Base-by-base conservation (phyloP, 2,888 invertebrate genomes). In the Pyrgus malvae region DNA sequence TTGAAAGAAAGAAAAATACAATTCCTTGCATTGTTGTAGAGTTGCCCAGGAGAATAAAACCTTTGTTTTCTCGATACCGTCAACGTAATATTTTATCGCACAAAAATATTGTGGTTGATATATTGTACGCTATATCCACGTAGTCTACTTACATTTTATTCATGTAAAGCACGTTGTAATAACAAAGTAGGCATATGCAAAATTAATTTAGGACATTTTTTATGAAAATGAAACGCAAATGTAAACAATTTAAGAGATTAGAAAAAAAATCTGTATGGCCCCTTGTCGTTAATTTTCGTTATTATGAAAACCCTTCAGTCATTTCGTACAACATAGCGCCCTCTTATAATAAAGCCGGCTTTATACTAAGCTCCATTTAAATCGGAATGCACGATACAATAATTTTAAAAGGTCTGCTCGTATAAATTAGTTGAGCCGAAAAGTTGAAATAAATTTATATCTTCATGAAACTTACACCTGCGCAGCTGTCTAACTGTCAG, bases 391-490 rank as follows among this genome's bases (percentile, higher is more conserved):
- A 29, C n/a, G 25, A 41, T 33, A 46, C 16, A 54, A 54, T 40
- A 17, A 54, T 40, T 46, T 33, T 74, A 72, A 79, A 46, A 46
- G 25, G 17, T 21, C 29, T 25, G 23, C 29, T 17, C 27, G 29
- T 45, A 81, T 81, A 83, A 56, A 57, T 81, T 79, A 74, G 78
- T 76, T 61, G 69, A 70, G 58, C 63, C 64, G 59, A 71, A 76
- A 85, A 84, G 70, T 84, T 83, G 64, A 71, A 75, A 78, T 78
- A 72, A 73, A 78, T 78, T 80, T 77, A 76, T 76, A 76, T 77
- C 74, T 79, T 72, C 57, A 65, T 66, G 63, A 72, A 75, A 72
- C 67, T 60, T 69, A 74, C 83, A 82, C 72, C 80, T 79, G 80
- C 68, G 72, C 63, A 59, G 57, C 67, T 58, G 66, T 68, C 64